Evolutionary conservation across 2,888 invertebrate species (phyloP).

Genomic region (Hybos culiciformis): DNA sequence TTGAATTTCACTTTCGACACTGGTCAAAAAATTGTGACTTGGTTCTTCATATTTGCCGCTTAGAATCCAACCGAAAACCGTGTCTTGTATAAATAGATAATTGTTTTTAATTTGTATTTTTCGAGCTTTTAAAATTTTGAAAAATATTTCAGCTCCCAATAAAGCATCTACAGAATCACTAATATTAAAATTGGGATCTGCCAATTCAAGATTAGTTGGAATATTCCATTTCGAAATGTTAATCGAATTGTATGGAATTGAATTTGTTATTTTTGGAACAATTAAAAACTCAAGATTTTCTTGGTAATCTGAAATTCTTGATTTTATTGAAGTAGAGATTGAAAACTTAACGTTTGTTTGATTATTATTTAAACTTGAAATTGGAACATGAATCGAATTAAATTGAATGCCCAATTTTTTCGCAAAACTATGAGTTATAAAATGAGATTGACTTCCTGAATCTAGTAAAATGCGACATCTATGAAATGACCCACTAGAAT

Average conservation of each 20-base stretch:
- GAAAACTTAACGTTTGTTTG: neutral
- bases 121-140: slow-evolving; percentile 11
- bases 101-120: slow-evolving; percentile 11
- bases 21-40: too few species aligned
- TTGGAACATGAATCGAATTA: too few species aligned
- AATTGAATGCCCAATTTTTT: too few species aligned
- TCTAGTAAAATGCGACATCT: neutral
- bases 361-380: too few species aligned
- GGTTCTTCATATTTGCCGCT: neutral
- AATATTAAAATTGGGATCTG: neutral
- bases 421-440: too few species aligned
- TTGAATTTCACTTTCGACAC: neutral
- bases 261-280: neutral
- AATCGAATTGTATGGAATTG: neutral
- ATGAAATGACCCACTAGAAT: neutral
- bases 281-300: neutral
- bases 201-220: neutral
- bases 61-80: slow-evolving; percentile 11
- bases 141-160: slow-evolving; percentile 8
- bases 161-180: neutral
- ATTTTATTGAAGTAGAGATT: neutral
- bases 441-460: neutral
- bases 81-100: slow-evolving; percentile 12
- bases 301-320: neutral
- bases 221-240: neutral